phyloP scores from a whole-genome alignment of 1,140 invertebrate species.

The Drosophila gunungcola region DNA sequence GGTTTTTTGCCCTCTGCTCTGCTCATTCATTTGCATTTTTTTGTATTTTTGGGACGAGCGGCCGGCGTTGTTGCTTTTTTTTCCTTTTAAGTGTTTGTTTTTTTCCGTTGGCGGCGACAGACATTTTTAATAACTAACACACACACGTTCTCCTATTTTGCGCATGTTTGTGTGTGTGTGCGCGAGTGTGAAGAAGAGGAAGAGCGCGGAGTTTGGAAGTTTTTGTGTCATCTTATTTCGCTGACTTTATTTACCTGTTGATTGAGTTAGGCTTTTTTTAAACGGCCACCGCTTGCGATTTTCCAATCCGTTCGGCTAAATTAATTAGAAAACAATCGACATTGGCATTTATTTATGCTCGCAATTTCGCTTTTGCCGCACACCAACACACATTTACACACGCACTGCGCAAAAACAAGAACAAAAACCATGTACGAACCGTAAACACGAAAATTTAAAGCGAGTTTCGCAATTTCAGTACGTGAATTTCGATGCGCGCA shows the following conservation, averaged over 20 bases:
- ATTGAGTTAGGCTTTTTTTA: slow-evolving; percentile 19
- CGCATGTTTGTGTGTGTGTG: slow-evolving; percentile 37
- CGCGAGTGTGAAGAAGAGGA: slow-evolving; percentile 2
- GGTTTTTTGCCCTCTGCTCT: slow-evolving; percentile 3
- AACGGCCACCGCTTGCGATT: slow-evolving; percentile 8
- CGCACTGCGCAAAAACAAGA: slow-evolving; percentile 18
- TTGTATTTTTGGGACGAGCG: slow-evolving; percentile 21
- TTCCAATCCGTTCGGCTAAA: neutral
- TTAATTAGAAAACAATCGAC: slow-evolving; percentile 18
- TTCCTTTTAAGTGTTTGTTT: slow-evolving; percentile 28
- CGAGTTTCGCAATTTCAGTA: neutral
- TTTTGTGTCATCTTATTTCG: slow-evolving; percentile 32
- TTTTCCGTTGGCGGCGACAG: slow-evolving; percentile 45
- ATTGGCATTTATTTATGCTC: slow-evolving; percentile 22
- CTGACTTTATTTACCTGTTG: slow-evolving; percentile 46
- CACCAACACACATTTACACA: slow-evolving; percentile 11
- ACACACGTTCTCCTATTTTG: slow-evolving; percentile 21
- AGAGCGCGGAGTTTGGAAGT: slow-evolving; percentile 24
- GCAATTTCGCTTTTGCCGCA: slow-evolving; percentile 32
- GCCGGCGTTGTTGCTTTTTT: slow-evolving; percentile 31
- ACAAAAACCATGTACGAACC: slow-evolving; percentile 5
- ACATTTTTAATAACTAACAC: slow-evolving; percentile 71
- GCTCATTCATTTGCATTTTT: slow-evolving; percentile 25
- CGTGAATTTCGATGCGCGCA: slow-evolving; percentile 8
- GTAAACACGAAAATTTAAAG: neutral